Percentiles rank a stretch among this genome's conserved stretches.
Conservation (phyloP, 2,888 invertebrate species). For the Icerya purchasi region DNA sequence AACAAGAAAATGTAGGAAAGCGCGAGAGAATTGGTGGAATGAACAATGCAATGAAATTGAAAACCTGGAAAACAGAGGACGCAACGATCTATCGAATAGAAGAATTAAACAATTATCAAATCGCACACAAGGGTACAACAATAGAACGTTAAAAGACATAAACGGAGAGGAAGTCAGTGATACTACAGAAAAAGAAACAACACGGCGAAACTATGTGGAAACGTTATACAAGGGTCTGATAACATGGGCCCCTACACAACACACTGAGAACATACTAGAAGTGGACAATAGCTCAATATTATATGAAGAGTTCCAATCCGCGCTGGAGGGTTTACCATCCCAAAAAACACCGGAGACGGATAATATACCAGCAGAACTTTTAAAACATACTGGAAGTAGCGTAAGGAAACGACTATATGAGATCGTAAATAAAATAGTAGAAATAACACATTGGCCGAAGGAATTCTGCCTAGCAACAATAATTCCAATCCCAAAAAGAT, state of each 20-base stretch:
- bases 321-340: background rate
- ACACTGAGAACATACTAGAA: background rate
- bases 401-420: background rate
- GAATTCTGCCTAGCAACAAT: background rate
- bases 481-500: background rate
- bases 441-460: background rate
- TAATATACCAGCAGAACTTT: background rate
- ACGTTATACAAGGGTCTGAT: background rate
- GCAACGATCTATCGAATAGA: background rate
- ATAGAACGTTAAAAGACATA: too few relatives aligned
- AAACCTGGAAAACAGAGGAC: background rate
- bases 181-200: background rate
- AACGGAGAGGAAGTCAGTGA: background rate
- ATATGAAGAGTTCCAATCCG: too few relatives aligned
- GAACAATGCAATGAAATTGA: background rate
- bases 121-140: background rate
- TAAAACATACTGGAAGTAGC: too few relatives aligned
- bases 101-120: background rate
- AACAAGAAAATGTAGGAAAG: background rate
- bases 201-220: too few relatives aligned
- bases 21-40: background rate
- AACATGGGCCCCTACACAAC: background rate
- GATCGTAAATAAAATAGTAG: background rate
- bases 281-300: background rate
- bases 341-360: background rate